These are phyloP conservation scores for Hydraecia micacea DNA, from an alignment of 2,888 invertebrate species.

Conservation along the genomic window DNA sequence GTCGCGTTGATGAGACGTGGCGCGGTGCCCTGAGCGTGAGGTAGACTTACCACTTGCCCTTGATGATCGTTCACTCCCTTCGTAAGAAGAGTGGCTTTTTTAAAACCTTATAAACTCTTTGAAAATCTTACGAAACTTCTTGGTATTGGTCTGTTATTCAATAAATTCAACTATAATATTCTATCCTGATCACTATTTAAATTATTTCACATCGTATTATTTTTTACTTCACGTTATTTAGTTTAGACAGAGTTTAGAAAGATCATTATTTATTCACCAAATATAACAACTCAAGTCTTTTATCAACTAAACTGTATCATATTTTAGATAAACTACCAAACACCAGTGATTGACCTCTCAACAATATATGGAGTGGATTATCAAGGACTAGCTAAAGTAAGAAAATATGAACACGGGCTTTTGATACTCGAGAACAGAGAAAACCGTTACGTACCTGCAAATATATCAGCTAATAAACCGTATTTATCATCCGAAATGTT, in stretches of 20 bases:
- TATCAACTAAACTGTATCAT: not conserved
- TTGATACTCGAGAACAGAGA: conserved; percentile 76
- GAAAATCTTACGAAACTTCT: not conserved
- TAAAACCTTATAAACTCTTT: not conserved
- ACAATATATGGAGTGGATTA: conserved; percentile 82
- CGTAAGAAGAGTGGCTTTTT: not conserved
- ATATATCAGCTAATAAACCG: conserved; percentile 49
- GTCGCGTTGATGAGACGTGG: conserved; percentile 64
- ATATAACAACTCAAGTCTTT: not conserved
- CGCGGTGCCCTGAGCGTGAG: not conserved
- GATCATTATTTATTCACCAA: not conserved
- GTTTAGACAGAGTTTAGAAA: not conserved
- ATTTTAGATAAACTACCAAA: conserved; percentile 81
- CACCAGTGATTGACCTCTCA: conserved; percentile 81
- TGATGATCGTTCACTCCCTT: too few relatives aligned
- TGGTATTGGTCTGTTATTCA: not conserved
- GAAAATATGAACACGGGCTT: conserved; percentile 76
- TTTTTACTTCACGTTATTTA: not conserved
- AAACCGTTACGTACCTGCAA: conserved; percentile 73
- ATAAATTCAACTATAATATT: not conserved
- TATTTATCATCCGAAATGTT: conserved; percentile 44
- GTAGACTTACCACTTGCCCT: not conserved
- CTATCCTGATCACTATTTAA: not conserved
- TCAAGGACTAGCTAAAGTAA: conserved; percentile 70
- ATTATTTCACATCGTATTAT: not conserved